Evolutionary conservation across 2,797 vertebrate species (phyloP).

Genomic region (Bufotes viridis): DNA sequence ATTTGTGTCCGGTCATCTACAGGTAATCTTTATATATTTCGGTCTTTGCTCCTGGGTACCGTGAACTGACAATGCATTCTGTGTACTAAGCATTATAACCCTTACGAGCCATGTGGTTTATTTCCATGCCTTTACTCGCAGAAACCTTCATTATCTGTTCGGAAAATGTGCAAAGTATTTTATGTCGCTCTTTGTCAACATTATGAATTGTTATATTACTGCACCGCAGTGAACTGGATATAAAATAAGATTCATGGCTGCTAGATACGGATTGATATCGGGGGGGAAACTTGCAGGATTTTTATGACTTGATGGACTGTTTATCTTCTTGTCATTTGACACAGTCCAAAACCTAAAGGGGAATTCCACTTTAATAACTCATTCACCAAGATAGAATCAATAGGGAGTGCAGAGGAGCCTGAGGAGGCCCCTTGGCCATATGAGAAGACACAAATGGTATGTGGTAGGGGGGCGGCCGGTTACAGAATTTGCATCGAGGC

Average conservation of each 20-base stretch:
- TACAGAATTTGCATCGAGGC: too few species aligned
- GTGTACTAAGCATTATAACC: conserved; percentile 9
- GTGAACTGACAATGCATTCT: conserved; percentile 7
- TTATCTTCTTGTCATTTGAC: not conserved
- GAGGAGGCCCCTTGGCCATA: too few species aligned
- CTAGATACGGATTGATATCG: conserved; percentile 9
- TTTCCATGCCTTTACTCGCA: conserved; percentile 13
- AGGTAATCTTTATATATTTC: conserved; percentile 33
- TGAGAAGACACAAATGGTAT: too few species aligned
- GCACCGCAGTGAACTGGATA: not conserved
- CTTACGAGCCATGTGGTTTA: not conserved
- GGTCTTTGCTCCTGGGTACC: conserved; percentile 28
- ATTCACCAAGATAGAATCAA: not conserved
- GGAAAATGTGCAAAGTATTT: conserved; percentile 7
- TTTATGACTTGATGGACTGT: conserved; percentile 9
- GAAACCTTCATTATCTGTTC: conserved; percentile 12
- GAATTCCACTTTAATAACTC: not conserved
- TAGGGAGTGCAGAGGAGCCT: not conserved
- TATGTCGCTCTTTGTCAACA: conserved; percentile 10
- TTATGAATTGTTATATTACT: not conserved
- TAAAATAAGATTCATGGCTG: conserved; percentile 5
- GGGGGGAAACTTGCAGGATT: not conserved
- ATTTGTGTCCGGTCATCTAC: conserved; percentile 61
- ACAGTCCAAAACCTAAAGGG: not conserved
- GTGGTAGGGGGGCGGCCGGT: too few species aligned